Evolutionary conservation across 2,113 vertebrate species (phyloP).

Genomic region (Phocoena phocoena): DNA sequence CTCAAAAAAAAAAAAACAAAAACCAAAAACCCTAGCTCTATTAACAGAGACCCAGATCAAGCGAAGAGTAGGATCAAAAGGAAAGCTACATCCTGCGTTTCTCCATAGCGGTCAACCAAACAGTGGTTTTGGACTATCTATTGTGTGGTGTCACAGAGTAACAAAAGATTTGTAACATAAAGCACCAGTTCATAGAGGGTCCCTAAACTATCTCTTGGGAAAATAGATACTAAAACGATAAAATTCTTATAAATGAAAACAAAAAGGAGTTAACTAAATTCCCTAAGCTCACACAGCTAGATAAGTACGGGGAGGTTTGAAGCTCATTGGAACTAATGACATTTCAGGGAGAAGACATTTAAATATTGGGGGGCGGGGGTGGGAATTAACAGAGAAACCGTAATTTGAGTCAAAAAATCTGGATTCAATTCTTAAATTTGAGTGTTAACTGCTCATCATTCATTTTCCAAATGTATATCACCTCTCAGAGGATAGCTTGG

Average conservation of each 20-base stretch:
- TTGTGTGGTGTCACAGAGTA: not conserved
- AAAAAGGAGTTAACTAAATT: not conserved
- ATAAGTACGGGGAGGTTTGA: not conserved
- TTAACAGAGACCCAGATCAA: not conserved
- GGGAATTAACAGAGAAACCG: not conserved
- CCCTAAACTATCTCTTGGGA: not conserved
- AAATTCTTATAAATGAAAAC: not conserved
- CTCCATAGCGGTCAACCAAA: not conserved
- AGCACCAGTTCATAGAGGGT: rapidly evolving
- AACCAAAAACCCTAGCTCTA: not conserved
- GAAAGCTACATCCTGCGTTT: not conserved
- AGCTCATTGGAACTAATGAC: not conserved
- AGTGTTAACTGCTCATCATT: not conserved
- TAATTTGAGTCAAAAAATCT: not conserved
- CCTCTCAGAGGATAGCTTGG: not conserved
- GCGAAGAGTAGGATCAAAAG: not conserved
- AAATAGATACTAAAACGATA: not conserved
- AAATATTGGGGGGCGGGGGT: not conserved
- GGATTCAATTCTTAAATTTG: not conserved
- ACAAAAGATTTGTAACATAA: not conserved
- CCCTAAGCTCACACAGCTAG: not conserved
- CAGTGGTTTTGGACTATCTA: not conserved
- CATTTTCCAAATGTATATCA: not conserved
- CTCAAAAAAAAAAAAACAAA: not conserved
- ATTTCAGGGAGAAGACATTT: not conserved